Percentiles rank a stretch among this genome's conserved stretches.
Evolutionary conservation across 2,888 invertebrate genomes (phyloP).

Genomic region (Hydroisotoma schaefferi): DNA sequence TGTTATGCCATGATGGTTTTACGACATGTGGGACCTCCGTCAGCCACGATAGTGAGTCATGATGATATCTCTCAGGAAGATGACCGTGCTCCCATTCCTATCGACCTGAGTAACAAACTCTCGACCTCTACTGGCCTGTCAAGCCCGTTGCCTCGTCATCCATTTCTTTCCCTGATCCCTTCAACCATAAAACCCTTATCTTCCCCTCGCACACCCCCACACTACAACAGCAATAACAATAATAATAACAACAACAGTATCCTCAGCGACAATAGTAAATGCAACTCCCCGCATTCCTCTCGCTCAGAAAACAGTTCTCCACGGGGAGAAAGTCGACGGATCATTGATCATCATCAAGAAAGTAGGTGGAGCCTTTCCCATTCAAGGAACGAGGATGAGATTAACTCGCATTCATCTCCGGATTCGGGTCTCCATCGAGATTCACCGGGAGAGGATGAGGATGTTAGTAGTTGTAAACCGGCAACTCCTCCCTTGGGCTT

Average conservation of each 20-base stretch:
- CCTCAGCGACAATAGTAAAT: constrained; percentile 35
- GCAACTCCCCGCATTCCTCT: constrained; percentile 10
- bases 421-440: constrained; percentile 48
- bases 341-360: constrained; percentile 2
- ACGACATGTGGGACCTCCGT: constrained; percentile 45
- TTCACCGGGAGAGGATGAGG: constrained; percentile 48
- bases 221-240: constrained; percentile 35
- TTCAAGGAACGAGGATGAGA: constrained; percentile 29
- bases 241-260: constrained; percentile 32
- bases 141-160: constrained; percentile 29
- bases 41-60: constrained; percentile 37
- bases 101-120: constrained; percentile 48
- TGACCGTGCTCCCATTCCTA: constrained; percentile 40
- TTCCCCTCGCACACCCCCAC: constrained; percentile 30
- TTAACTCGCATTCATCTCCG: constrained; percentile 46
- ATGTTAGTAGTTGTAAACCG: constrained; percentile 30
- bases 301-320: constrained; percentile 5
- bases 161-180: constrained; percentile 25
- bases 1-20: constrained; percentile 49
- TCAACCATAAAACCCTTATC: constrained; percentile 34
- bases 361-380: constrained; percentile 29
- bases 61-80: constrained; percentile 36
- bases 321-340: constrained; percentile 3
- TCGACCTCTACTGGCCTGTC: not conserved
- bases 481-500: constrained; percentile 28